These are phyloP conservation scores for Phataginus tricuspis DNA, from an alignment of 2,797 vertebrate genomes.

Conservation along the genomic window DNA sequence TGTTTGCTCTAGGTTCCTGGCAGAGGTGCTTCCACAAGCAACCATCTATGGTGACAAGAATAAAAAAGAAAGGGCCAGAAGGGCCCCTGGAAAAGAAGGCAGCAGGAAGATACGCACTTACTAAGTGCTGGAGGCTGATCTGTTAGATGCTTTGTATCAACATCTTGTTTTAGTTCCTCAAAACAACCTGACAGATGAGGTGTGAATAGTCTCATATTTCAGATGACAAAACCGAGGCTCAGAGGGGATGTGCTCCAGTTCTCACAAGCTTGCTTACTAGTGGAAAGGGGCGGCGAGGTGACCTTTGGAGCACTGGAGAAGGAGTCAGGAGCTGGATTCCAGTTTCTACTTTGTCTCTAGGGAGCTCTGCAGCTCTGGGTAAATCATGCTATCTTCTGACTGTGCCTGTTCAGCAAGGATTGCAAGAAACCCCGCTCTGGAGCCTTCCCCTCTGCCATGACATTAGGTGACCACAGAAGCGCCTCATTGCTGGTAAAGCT, in stretches of 20 bases:
- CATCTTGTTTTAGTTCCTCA: not conserved
- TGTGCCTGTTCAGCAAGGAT: not conserved
- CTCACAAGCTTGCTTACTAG: not conserved
- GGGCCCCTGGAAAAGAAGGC: not conserved
- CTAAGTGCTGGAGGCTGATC: too few species aligned
- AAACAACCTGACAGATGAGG: not conserved
- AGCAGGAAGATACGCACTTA: not conserved
- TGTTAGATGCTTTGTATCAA: not conserved
- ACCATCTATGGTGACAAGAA: not conserved
- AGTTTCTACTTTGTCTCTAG: not conserved
- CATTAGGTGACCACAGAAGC: not conserved
- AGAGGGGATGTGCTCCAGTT: not conserved
- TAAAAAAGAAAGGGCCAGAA: not conserved
- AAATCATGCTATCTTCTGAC: not conserved
- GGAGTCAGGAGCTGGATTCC: not conserved
- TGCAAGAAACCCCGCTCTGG: not conserved
- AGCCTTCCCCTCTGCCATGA: not conserved
- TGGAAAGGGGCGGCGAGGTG: not conserved
- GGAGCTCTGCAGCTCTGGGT: not conserved
- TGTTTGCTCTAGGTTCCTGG: not conserved
- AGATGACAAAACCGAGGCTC: not conserved
- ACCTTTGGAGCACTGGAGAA: not conserved
- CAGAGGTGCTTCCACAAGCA: not conserved
- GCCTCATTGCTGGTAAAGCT: not conserved
- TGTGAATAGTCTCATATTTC: not conserved